phyloP scores from a whole-genome alignment of 2,797 vertebrate genomes.

The Anabas testudineus region DNA sequence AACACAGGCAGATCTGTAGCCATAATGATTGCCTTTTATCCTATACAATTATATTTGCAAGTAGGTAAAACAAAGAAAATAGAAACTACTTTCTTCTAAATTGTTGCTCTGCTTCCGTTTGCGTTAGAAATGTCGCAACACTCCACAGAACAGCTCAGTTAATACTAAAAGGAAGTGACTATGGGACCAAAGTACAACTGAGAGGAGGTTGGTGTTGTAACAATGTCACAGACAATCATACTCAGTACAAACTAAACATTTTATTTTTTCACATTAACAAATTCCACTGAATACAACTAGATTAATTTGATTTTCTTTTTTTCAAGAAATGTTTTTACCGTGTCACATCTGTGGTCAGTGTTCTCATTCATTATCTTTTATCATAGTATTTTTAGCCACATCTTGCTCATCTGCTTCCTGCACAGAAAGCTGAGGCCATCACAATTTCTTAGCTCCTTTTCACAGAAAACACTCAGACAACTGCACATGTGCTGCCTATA shows the following conservation, averaged over 20 bases:
- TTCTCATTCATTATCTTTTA: conserved; percentile 6
- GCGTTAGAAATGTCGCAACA: conserved; percentile 31
- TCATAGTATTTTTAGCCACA: conserved; percentile 10
- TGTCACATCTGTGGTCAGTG: background rate
- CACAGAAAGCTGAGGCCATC: background rate
- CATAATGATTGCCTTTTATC: too few relatives aligned
- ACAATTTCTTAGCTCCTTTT: conserved; percentile 6
- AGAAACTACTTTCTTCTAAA: too few relatives aligned
- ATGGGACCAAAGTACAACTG: conserved; percentile 35
- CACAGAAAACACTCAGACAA: conserved; percentile 20
- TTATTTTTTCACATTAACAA: conserved; percentile 47
- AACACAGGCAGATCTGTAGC: background rate
- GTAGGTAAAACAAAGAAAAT: too few relatives aligned
- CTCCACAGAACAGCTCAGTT: background rate
- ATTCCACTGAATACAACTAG: conserved; percentile 42
- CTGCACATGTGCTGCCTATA: conserved; percentile 1
- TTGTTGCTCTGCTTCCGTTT: conserved; percentile 15
- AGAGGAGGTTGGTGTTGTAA: conserved; percentile 6
- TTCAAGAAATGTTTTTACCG: conserved; percentile 10
- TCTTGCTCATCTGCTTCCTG: background rate
- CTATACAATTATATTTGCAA: background rate
- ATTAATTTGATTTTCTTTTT: background rate
- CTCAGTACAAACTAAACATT: conserved; percentile 45
- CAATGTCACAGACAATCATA: conserved; percentile 22
- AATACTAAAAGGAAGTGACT: conserved; percentile 44